These are phyloP conservation scores for Parthenolecanium corni DNA, from an alignment of 2,888 invertebrate genomes.

Conservation along the genomic window DNA sequence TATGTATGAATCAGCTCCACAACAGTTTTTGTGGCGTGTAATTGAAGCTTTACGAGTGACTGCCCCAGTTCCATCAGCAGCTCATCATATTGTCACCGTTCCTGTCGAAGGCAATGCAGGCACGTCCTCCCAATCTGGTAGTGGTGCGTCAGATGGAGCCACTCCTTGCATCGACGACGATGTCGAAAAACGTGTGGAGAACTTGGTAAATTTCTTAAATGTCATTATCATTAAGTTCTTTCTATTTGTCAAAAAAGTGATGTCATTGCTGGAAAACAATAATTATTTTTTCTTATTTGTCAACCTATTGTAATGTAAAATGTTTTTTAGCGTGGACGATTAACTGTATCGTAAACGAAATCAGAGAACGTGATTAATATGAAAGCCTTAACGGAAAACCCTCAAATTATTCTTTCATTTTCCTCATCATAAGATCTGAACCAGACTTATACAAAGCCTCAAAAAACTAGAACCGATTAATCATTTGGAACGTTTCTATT, in stretches of 20 bases:
- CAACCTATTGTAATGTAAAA: too few relatives aligned
- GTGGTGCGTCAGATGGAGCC: background rate
- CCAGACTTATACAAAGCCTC: too few relatives aligned
- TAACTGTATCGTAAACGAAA: too few relatives aligned
- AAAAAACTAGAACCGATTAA: too few relatives aligned
- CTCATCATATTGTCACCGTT: slow-evolving; percentile 37
- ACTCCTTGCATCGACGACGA: slow-evolving; percentile 23
- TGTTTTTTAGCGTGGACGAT: too few relatives aligned
- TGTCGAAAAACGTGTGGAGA: slow-evolving; percentile 28
- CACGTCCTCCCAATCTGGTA: background rate
- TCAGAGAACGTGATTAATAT: too few relatives aligned
- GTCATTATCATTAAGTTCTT: background rate
- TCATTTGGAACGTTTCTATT: too few relatives aligned
- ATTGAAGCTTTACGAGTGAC: slow-evolving; percentile 49
- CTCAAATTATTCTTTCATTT: too few relatives aligned
- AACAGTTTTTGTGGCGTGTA: slow-evolving; percentile 85
- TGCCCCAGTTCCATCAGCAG: slow-evolving; percentile 49
- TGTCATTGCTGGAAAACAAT: too few relatives aligned
- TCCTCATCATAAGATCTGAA: too few relatives aligned
- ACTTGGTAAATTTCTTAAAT: slow-evolving; percentile 17
- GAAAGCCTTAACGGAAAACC: too few relatives aligned
- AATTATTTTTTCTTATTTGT: too few relatives aligned
- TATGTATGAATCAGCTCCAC: slow-evolving; percentile 96
- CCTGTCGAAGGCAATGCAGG: slow-evolving; percentile 35
- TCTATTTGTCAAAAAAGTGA: background rate